These are phyloP conservation scores for Flabesymbios commensalis DNA, from an alignment of 2,888 invertebrate genomes.

Conservation along the genomic window DNA sequence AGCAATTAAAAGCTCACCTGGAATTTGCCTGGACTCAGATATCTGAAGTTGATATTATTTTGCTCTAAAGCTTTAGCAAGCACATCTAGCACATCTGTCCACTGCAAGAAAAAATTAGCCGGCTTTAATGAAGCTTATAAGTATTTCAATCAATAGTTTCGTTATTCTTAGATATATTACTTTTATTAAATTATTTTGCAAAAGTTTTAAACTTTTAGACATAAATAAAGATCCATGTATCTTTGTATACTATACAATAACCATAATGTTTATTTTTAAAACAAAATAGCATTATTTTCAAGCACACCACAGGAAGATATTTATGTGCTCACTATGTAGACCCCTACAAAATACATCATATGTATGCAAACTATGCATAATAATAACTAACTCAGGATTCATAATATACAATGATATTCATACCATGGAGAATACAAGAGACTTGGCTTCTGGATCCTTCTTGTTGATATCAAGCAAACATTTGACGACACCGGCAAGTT, in stretches of 20 bases:
- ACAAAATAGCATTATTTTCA: no score
- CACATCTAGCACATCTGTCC: conserved; percentile 64
- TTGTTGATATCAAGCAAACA: conserved; percentile 66
- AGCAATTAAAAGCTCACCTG: conserved; percentile 55
- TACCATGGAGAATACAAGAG: conserved; percentile 74
- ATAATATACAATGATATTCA: no score
- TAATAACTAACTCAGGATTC: no score
- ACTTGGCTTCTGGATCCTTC: conserved; percentile 68
- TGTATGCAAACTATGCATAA: no score
- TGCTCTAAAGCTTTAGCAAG: conserved; percentile 65
- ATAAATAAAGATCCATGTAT: no score
- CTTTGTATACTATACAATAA: no score
- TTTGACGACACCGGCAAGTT: conserved; percentile 71
- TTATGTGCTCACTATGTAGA: no score
- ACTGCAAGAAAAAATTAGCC: conserved; percentile 46
- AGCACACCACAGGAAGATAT: no score
- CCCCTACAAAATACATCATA: no score
- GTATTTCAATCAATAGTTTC: neutral
- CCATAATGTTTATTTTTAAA: no score
- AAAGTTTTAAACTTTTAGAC: neutral
- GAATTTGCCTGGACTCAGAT: conserved; percentile 59
- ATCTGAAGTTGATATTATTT: conserved; percentile 64
- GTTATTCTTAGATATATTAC: neutral
- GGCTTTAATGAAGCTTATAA: neutral
- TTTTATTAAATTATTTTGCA: neutral